Evolutionary conservation across 2,797 vertebrate genomes (phyloP).

Genomic region (Coracias cyanogaster): DNA sequence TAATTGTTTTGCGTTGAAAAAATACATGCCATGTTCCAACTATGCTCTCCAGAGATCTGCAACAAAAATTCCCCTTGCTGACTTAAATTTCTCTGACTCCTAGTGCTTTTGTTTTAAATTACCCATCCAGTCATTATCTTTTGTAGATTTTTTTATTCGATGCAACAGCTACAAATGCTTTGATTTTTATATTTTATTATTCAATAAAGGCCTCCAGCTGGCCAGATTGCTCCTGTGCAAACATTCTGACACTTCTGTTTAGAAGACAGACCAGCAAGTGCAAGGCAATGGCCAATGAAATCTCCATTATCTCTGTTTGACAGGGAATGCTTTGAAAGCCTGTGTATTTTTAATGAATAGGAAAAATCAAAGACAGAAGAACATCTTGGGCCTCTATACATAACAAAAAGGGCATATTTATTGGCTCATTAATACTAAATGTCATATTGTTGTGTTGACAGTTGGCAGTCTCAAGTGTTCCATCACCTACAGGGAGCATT

Average conservation of each 20-base stretch:
- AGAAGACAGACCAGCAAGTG: not conserved
- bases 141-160: constrained; percentile 26
- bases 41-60: not conserved
- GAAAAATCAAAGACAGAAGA: constrained; percentile 29
- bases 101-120: not conserved
- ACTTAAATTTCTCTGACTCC: not conserved
- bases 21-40: not conserved
- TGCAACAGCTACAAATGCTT: not conserved
- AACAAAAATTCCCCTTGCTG: not conserved
- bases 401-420: constrained; percentile 27
- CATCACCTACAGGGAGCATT: constrained; percentile 45
- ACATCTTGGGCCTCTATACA: not conserved
- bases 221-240: constrained; percentile 23
- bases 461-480: not conserved
- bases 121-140: not conserved
- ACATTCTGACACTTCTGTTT: constrained; percentile 29
- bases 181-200: constrained; percentile 21
- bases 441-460: not conserved
- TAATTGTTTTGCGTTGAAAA: constrained; percentile 14
- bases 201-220: not conserved
- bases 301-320: constrained; percentile 29
- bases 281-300: constrained; percentile 2
- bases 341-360: constrained; percentile 8
- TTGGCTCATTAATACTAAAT: not conserved
- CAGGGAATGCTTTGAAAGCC: constrained; percentile 23